These are phyloP conservation scores for Neolamprologus variostigma DNA, from an alignment of 2,113 vertebrate species.

Conservation along the genomic window DNA sequence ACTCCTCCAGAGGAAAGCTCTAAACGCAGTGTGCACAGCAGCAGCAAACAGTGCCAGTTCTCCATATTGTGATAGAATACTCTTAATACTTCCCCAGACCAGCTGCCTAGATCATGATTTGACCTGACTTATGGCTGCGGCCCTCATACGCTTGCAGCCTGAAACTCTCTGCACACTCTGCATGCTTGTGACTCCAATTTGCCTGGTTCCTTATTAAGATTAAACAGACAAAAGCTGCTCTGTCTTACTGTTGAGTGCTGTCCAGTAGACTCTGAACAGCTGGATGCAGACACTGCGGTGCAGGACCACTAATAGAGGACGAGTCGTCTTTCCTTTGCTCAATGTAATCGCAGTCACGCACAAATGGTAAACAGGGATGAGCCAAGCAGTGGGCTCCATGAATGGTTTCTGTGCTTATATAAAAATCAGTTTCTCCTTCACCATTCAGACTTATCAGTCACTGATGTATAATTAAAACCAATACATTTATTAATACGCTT, in stretches of 20 bases:
- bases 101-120: conserved; percentile 7
- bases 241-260: conserved; percentile 8
- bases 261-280: conserved; percentile 2
- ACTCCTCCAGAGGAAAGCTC: not conserved
- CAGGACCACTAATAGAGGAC: conserved; percentile 43
- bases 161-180: not conserved
- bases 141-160: not conserved
- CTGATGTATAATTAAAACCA: not conserved
- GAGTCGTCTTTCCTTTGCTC: conserved; percentile 34
- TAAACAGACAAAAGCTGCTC: conserved; percentile 43
- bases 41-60: conserved; percentile 21
- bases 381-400: not conserved
- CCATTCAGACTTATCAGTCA: not conserved
- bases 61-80: conserved; percentile 36
- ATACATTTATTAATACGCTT: not conserved
- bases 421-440: not conserved
- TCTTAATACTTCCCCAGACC: not conserved
- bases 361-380: not conserved
- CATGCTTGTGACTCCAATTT: conserved; percentile 64
- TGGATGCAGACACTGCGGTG: not conserved
- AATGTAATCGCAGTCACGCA: conserved; percentile 42
- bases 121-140: not conserved
- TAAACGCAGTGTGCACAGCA: conserved; percentile 26
- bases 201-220: not conserved
- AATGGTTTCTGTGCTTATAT: not conserved